Evolutionary conservation across 92 coral and sea anemone species (phyloP), one percentile per base, ranked within the genome.

Genomic region (Epizoanthus scotinus): DNA sequence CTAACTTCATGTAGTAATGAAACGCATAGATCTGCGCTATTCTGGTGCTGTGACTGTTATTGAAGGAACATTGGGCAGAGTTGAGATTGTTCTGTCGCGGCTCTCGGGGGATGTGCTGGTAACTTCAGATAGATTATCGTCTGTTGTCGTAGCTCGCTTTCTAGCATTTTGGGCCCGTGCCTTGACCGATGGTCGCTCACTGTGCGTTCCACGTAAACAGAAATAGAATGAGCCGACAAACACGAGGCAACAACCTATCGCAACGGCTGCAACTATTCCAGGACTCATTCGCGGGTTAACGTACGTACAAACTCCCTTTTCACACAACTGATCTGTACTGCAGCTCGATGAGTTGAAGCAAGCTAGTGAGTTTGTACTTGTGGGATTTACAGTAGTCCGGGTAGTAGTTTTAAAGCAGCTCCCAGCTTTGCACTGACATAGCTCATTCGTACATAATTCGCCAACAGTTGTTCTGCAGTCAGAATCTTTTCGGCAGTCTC

Each of bases 351-450:
- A 75, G 21, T 75, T 75, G 0, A 40, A 22, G 28, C 81, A 75
- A 19, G 29, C 17, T 38, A 8, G 38, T 20, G 68, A 15, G 25
- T 13, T 8, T 6, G 28, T 38, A 75, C 68, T 75, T 34, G 68
- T 75, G 0, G 81, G 67, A 21, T 2, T 12, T 0, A 40, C 67
- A 38, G 56, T 22, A 6, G 2, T 17, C 3, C 28, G 8, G 25
- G 40, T 40, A 0, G 47, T 40, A 14, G 52, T 38, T 38, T 60
- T 28, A 15, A 21, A 14, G 38, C 81, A 75, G 26, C 14, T 15
- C 2, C 81, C 81, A 57, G 40, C 25, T 75, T 75, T n/a, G 68
- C 81, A 75, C 53, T 75, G 81, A n/a, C 81, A 75, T 8, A 58
- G 40, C 36, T 58, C 59, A 21, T 52, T 29, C n/a, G 22, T 34